Base-by-base conservation (phyloP, 2,888 invertebrate species). In the Drosophila merina region DNA sequence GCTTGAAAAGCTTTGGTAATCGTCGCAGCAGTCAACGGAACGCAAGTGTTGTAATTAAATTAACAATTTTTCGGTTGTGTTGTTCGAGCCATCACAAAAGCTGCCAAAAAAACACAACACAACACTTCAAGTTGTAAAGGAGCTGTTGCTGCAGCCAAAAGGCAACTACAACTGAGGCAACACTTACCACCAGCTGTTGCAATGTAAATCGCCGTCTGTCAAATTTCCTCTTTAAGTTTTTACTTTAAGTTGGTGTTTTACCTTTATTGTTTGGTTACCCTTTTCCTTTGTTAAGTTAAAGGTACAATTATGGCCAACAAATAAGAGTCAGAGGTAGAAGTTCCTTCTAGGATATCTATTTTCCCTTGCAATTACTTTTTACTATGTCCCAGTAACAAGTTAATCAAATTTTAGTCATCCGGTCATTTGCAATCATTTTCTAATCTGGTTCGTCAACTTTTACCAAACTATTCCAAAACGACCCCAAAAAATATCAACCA, bases 11-110 rank as follows among this genome's bases (percentile, higher is more conserved):
- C 74, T 82, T 82, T 85, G 85, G 85, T 79, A 85, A 85, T 82
- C 82, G 79, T 82, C 78, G 76, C 82, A 79, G 78, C 82, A 85
- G 74, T 82, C 85, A 82, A 82, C 63, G 82, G 85, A 70, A 74
- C 79, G 82, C 82, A 76, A 77, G 73, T 82, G 79, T 85, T 76
- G 82, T 82, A 82, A 82, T 82, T 85, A 85, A 82, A 82, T 82
- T 82, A 82, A 82, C 75, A 48, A 82, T 77, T 85, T 85, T 85
- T 82, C 68, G 75, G 80, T 68, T 77, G 71, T 57, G 71, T 57
- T 73, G 63, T 68, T 67, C 14, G 67, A 48, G 38, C 58, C 69
- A 71, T 72, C 68, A 79, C 78, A 77, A 83, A 76, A 68, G 68
- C 77, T 68, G 64, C 81, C 72, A 77, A 72, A 71, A 74, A 76